phyloP scores from a whole-genome alignment of 2,888 invertebrate species.

The Neocrepidodera transversa region DNA sequence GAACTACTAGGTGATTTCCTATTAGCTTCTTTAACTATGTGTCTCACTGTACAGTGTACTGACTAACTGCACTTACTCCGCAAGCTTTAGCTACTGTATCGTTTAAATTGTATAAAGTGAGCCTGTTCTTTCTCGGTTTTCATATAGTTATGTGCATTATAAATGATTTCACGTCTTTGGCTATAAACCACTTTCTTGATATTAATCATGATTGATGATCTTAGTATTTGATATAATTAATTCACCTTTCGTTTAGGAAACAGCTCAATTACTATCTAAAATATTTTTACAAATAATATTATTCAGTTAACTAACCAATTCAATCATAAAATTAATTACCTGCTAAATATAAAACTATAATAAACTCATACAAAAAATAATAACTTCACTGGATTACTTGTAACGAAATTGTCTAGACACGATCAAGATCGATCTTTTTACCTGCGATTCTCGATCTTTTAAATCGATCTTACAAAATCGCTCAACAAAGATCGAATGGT shows the following conservation, averaged over 20 bases:
- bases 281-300: background rate
- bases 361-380: too few relatives aligned
- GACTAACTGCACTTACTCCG: too few relatives aligned
- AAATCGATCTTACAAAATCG: too few relatives aligned
- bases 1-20: background rate
- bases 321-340: background rate
- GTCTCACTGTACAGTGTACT: slow-evolving; percentile 3
- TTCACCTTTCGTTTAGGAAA: background rate
- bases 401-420: too few relatives aligned
- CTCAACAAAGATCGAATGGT: too few relatives aligned
- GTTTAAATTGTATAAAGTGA: background rate
- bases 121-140: slow-evolving; percentile 2
- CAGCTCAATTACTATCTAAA: background rate
- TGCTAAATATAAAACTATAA: too few relatives aligned
- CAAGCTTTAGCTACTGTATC: slow-evolving; percentile 4
- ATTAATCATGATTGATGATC: slow-evolving; percentile 3
- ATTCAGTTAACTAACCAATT: background rate
- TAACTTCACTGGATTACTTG: too few relatives aligned
- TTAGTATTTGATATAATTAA: background rate
- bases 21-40: background rate
- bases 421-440: too few relatives aligned
- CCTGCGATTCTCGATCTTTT: too few relatives aligned
- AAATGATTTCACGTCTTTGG: slow-evolving; percentile 13
- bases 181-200: slow-evolving; percentile 6
- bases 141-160: slow-evolving; percentile 12